Percentiles rank a stretch among this genome's conserved stretches.
These are phyloP conservation scores for Porphyrio hochstetteri DNA, from an alignment of 2,113 vertebrate species.

Conservation along the genomic window DNA sequence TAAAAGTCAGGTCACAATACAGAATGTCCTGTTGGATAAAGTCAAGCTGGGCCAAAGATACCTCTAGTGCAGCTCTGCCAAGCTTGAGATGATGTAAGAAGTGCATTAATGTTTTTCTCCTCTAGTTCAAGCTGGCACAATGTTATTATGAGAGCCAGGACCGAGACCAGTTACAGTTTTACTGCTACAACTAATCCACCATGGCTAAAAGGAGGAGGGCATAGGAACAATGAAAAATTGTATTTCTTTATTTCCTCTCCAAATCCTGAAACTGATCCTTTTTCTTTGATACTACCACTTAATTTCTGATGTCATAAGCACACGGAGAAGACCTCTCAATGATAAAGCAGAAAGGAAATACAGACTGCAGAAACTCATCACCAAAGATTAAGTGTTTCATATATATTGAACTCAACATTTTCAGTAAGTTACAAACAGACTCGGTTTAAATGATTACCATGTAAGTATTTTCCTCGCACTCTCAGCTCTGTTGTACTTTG, in stretches of 20 bases:
- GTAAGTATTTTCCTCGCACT: not conserved
- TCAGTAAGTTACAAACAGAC: not conserved
- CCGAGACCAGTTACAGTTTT: not conserved
- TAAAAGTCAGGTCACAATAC: not conserved
- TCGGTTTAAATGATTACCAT: not conserved
- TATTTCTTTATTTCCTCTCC: not conserved
- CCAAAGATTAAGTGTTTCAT: not conserved
- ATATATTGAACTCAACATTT: not conserved
- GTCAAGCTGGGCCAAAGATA: not conserved
- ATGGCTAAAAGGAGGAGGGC: not conserved
- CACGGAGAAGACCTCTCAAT: fast-evolving
- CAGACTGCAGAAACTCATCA: not conserved
- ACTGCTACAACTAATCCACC: not conserved
- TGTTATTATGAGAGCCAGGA: not conserved
- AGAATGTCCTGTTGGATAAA: not conserved
- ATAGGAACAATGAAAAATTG: not conserved
- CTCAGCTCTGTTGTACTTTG: not conserved
- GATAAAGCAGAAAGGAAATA: not conserved
- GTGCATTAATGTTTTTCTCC: not conserved
- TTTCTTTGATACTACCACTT: not conserved
- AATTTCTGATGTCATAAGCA: not conserved
- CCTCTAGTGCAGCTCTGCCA: not conserved
- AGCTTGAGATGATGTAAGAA: not conserved
- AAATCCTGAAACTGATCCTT: not conserved
- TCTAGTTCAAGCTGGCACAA: not conserved